phyloP scores from a whole-genome alignment of 2,888 invertebrate species.

The Diaprepes abbreviatus region DNA sequence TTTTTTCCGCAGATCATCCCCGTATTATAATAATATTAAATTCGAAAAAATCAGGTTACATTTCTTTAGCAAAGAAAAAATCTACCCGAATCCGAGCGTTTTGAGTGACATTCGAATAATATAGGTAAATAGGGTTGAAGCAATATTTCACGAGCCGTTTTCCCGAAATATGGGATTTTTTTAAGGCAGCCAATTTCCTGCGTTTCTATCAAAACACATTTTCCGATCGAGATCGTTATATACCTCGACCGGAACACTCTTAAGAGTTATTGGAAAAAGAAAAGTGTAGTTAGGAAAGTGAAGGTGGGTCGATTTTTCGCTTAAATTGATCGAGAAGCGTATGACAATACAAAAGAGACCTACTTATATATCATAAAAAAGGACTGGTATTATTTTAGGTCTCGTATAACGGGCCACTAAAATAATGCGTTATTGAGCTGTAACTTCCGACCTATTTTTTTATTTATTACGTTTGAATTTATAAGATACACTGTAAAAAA shows the following conservation, averaged over 20 bases:
- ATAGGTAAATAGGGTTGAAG: slow-evolving; percentile 33
- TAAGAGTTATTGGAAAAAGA: slow-evolving; percentile 13
- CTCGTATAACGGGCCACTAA: no score
- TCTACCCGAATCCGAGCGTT: not conserved
- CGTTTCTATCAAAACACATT: slow-evolving; percentile 14
- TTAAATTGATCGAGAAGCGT: not conserved
- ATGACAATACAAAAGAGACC: no score
- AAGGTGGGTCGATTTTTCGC: slow-evolving; percentile 1
- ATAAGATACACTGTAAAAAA: no score
- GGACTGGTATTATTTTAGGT: no score
- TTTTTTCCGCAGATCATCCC: no score
- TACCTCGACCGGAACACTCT: not conserved
- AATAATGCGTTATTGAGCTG: no score
- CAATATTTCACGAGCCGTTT: slow-evolving; percentile 23
- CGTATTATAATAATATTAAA: not conserved
- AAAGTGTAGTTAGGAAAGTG: not conserved
- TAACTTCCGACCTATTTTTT: no score
- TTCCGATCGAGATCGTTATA: slow-evolving; percentile 14
- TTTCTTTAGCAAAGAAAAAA: slow-evolving; percentile 8
- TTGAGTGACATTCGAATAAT: slow-evolving; percentile 22
- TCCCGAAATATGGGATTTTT: slow-evolving; percentile 17
- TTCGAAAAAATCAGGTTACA: not conserved
- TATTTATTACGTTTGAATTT: no score
- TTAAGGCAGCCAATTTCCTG: slow-evolving; percentile 22
- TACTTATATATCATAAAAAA: no score